These are phyloP conservation scores for Platysteira castanea DNA, from an alignment of 2,113 vertebrate species.

Conservation along the genomic window DNA sequence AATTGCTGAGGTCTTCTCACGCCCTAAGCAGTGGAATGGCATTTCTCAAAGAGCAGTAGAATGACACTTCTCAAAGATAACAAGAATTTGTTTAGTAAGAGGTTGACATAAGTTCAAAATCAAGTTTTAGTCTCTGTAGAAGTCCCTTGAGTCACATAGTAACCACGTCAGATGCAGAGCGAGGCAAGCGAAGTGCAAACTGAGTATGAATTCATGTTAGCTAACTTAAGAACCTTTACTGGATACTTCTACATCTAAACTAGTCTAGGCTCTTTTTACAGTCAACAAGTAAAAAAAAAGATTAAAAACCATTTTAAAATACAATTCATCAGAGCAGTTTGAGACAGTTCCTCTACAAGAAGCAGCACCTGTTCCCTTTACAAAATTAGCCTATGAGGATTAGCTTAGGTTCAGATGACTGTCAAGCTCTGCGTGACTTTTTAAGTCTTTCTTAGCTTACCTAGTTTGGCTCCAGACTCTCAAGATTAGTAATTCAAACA, in stretches of 20 bases:
- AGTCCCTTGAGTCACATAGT: neutral
- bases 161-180: neutral
- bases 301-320: neutral
- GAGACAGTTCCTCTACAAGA: neutral
- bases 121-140: neutral
- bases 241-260: neutral
- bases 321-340: neutral
- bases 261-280: neutral
- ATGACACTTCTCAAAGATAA: neutral
- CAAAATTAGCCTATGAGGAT: neutral
- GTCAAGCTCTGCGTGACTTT: fast-evolving
- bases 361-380: neutral
- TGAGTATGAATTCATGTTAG: neutral
- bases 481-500: neutral
- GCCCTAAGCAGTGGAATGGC: neutral
- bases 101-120: neutral
- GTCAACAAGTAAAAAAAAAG: neutral
- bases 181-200: neutral
- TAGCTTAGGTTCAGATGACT: neutral
- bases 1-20: neutral
- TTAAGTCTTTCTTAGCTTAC: neutral
- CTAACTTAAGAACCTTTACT: neutral
- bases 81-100: neutral
- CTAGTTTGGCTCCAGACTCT: neutral
- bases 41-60: neutral